These are phyloP conservation scores for Aythya baeri DNA, from an alignment of 2,113 vertebrate genomes.

Conservation along the genomic window DNA sequence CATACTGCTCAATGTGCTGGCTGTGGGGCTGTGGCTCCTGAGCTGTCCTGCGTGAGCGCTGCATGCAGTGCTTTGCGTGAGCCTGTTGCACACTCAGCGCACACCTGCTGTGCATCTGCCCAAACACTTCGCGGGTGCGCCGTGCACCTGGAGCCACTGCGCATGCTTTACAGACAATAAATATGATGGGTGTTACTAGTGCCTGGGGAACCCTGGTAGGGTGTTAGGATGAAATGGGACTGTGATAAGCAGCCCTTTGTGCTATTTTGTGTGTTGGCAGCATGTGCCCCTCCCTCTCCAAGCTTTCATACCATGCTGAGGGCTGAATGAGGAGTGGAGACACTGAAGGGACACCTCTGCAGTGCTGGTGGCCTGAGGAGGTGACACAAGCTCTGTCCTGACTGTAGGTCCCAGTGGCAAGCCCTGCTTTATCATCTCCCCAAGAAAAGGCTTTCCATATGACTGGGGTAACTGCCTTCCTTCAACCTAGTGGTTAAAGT, in stretches of 20 bases:
- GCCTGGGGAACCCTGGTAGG: background rate
- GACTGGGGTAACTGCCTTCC: background rate
- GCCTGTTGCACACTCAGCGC: accelerated
- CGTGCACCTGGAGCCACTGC: background rate
- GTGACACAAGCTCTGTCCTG: background rate
- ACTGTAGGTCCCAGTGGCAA: background rate
- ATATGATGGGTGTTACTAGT: background rate
- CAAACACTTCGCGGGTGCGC: too few species aligned
- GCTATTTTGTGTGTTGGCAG: background rate
- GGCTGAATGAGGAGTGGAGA: background rate
- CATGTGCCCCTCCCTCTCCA: accelerated
- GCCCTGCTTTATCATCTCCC: background rate
- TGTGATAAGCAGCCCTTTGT: background rate
- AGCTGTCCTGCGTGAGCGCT: background rate
- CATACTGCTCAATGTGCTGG: background rate
- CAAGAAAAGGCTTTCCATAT: background rate
- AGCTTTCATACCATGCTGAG: accelerated
- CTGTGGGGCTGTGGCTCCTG: accelerated
- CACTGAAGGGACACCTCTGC: background rate
- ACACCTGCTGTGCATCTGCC: background rate
- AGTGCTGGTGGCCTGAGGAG: background rate
- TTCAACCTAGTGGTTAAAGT: background rate
- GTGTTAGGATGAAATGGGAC: background rate
- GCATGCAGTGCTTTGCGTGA: accelerated
- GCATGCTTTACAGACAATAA: background rate